Percentiles rank a stretch among this genome's conserved stretches.
Evolutionary conservation across 1,140 invertebrate species (phyloP).

Genomic region (Macrobrachium rosenbergii): DNA sequence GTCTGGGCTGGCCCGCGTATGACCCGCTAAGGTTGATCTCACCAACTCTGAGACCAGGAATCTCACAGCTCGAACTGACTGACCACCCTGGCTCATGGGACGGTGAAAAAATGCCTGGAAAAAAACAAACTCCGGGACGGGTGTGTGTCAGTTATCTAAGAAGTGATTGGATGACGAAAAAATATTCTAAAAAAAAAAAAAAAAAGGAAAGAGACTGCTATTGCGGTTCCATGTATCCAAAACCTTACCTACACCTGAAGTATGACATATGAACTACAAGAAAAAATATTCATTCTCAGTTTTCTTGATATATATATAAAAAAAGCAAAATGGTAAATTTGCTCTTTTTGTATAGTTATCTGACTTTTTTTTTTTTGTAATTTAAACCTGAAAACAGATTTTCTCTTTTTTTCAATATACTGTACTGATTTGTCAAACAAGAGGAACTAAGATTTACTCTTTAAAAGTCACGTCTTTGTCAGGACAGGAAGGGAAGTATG

Average conservation of each 20-base stretch:
- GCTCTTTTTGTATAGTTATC: not conserved
- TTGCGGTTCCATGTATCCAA: not conserved
- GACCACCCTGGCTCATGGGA: constrained; percentile 24
- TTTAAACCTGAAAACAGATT: too few relatives aligned
- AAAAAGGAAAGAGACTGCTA: not conserved
- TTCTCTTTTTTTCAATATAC: too few relatives aligned
- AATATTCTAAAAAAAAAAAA: not conserved
- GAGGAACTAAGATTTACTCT: not conserved
- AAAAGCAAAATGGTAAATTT: not conserved
- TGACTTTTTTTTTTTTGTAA: too few relatives aligned
- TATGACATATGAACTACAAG: not conserved
- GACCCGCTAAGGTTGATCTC: constrained; percentile 28
- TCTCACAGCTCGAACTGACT: constrained; percentile 35
- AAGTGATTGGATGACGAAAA: not conserved
- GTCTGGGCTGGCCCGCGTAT: not conserved
- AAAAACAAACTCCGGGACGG: constrained; percentile 44
- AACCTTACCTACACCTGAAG: not conserved
- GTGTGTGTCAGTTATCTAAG: constrained; percentile 28
- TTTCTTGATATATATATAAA: not conserved
- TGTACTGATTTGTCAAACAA: constrained; percentile 6
- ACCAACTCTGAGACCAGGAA: constrained; percentile 28
- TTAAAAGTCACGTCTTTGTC: constrained; percentile 18
- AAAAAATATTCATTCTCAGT: not conserved
- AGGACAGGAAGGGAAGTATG: not conserved
- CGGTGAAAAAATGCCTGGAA: constrained; percentile 23